phyloP scores from a whole-genome alignment of 2,113 vertebrate species.

The Trinectes maculatus region DNA sequence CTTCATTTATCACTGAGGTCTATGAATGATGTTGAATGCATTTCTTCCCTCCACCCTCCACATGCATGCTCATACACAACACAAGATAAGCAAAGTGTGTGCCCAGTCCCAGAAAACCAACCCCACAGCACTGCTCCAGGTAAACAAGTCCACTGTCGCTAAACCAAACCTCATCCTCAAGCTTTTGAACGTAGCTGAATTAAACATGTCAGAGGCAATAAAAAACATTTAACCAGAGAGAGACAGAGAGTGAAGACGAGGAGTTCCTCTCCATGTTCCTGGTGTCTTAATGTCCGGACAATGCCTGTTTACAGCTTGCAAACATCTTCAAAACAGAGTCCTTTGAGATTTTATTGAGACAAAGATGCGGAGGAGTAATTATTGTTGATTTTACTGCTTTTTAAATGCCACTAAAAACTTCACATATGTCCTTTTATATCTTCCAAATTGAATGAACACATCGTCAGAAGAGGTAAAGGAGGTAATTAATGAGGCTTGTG shows the following conservation, averaged over 20 bases:
- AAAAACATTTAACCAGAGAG: background rate
- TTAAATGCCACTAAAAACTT: constrained; percentile 37
- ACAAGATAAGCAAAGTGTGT: too few species aligned
- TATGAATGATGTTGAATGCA: too few species aligned
- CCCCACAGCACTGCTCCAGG: too few species aligned
- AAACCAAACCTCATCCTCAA: too few species aligned
- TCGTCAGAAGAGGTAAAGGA: constrained; percentile 52
- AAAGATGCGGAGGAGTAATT: constrained; percentile 23
- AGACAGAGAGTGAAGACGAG: background rate
- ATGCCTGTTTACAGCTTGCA: background rate
- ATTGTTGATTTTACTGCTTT: constrained; percentile 33
- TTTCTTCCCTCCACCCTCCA: too few species aligned
- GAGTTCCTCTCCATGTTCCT: background rate
- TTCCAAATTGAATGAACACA: constrained; percentile 33
- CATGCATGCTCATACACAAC: too few species aligned
- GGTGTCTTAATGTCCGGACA: background rate
- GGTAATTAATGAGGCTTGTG: constrained; percentile 27
- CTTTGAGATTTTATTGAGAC: constrained; percentile 23
- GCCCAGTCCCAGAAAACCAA: too few species aligned
- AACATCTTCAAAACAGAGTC: constrained; percentile 24
- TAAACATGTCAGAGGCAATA: too few species aligned
- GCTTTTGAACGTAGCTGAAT: too few species aligned
- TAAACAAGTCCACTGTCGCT: too few species aligned
- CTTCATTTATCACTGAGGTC: too few species aligned
- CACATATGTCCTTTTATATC: constrained; percentile 38